Conservation (phyloP, 2,113 vertebrate species). For the Anser brachyrhynchus region DNA sequence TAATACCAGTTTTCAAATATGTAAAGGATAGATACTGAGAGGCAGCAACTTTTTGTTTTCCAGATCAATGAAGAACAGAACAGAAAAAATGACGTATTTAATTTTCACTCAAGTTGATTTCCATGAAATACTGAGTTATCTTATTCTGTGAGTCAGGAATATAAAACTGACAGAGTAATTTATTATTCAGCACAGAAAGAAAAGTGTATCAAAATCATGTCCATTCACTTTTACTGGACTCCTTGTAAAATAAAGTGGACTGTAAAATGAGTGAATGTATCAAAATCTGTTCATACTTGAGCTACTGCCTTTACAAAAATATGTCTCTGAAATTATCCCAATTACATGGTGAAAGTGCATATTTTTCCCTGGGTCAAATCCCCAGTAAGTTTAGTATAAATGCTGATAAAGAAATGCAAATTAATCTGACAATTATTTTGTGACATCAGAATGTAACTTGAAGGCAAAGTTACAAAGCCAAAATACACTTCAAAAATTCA, state of each 20-base stretch:
- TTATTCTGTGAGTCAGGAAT: neutral
- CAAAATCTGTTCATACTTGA: neutral
- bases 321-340: neutral
- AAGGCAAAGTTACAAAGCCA: neutral
- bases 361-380: neutral
- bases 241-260: neutral
- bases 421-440: neutral
- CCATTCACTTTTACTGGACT: neutral
- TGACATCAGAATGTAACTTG: neutral
- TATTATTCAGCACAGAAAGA: neutral
- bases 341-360: neutral
- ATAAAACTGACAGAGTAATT: constrained; percentile 13
- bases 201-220: neutral
- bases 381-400: neutral
- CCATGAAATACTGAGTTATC: neutral
- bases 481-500: constrained; percentile 27
- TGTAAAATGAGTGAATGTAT: neutral
- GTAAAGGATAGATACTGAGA: neutral
- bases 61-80: neutral
- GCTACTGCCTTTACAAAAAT: neutral
- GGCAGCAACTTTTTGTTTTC: neutral
- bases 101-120: constrained; percentile 4
- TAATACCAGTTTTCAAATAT: neutral
- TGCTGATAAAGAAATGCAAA: neutral
- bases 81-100: neutral